phyloP scores from a whole-genome alignment of 2,113 vertebrate genomes.

The Sula dactylatra region DNA sequence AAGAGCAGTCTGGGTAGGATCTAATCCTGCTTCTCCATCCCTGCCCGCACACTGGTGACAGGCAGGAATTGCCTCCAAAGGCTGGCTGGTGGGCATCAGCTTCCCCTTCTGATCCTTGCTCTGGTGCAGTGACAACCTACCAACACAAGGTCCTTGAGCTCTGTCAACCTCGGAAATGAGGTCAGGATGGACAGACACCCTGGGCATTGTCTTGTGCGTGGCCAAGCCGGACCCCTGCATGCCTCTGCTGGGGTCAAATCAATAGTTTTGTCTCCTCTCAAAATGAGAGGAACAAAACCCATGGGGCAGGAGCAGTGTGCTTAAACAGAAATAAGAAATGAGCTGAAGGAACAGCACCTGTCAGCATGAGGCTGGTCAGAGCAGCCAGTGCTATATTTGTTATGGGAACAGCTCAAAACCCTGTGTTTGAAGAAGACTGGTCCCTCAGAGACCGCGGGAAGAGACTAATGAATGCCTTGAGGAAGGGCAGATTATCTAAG shows the following conservation, averaged over 20 bases:
- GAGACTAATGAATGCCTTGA: not conserved
- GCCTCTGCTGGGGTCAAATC: rapidly evolving
- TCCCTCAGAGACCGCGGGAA: not conserved
- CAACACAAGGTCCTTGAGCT: not conserved
- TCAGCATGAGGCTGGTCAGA: not conserved
- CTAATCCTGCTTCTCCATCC: not conserved
- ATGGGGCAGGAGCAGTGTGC: not conserved
- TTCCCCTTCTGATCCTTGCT: not conserved
- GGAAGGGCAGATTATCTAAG: not conserved
- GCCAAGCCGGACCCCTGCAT: not conserved
- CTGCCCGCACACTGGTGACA: not conserved
- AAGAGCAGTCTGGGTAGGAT: not conserved
- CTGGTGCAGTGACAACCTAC: not conserved
- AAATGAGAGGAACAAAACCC: not conserved
- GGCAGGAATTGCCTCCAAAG: not conserved
- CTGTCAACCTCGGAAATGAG: rapidly evolving
- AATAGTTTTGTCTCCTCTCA: not conserved
- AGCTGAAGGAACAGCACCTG: not conserved
- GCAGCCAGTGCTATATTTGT: not conserved
- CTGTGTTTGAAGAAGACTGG: not conserved
- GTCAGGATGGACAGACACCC: not conserved
- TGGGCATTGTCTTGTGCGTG: not conserved
- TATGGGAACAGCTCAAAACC: rapidly evolving
- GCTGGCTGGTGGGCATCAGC: not conserved
- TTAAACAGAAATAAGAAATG: not conserved